Percentiles rank a stretch among this genome's conserved stretches.
These are phyloP conservation scores for Heliocidaris tuberculata DNA, from an alignment of 35 echinoderm and acorn worm species.

Conservation along the genomic window DNA sequence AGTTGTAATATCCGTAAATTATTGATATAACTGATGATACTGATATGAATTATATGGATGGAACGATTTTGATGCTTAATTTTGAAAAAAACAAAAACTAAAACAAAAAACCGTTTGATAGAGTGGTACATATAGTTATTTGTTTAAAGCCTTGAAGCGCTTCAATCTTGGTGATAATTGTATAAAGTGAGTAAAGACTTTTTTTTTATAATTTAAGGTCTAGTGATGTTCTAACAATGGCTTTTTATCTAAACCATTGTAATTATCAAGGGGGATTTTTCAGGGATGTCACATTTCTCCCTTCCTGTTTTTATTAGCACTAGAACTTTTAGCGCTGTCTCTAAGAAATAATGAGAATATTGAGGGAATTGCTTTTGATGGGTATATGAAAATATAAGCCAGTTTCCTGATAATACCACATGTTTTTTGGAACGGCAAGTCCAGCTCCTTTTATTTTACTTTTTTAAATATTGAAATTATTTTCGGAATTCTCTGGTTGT, in stretches of 20 bases:
- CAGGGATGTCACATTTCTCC: constrained; percentile 45
- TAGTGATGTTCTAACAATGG: constrained; percentile 39
- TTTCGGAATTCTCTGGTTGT: constrained; percentile 18
- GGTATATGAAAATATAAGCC: not conserved
- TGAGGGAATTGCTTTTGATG: constrained; percentile 20
- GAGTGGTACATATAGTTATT: constrained; percentile 41
- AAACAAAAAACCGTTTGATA: no score
- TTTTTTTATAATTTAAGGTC: constrained; percentile 34
- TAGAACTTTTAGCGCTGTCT: not conserved
- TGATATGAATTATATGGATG: not conserved
- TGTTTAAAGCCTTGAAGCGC: not conserved
- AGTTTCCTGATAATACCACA: not conserved
- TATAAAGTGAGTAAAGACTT: constrained; percentile 23
- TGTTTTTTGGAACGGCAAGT: not conserved
- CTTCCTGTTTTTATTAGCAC: constrained; percentile 36
- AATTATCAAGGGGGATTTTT: constrained; percentile 36
- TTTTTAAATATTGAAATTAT: not conserved
- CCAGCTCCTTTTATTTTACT: not conserved
- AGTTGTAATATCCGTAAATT: constrained; percentile 23
- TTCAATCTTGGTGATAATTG: constrained; percentile 22
- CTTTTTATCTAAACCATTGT: not conserved
- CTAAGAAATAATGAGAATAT: constrained; percentile 34
- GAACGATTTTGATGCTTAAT: constrained; percentile 5
- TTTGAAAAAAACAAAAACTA: constrained; percentile 28
- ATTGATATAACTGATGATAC: constrained; percentile 17